Evolutionary conservation across 1,140 invertebrate genomes (phyloP).

Genomic region (Xylocopa sonorina): DNA sequence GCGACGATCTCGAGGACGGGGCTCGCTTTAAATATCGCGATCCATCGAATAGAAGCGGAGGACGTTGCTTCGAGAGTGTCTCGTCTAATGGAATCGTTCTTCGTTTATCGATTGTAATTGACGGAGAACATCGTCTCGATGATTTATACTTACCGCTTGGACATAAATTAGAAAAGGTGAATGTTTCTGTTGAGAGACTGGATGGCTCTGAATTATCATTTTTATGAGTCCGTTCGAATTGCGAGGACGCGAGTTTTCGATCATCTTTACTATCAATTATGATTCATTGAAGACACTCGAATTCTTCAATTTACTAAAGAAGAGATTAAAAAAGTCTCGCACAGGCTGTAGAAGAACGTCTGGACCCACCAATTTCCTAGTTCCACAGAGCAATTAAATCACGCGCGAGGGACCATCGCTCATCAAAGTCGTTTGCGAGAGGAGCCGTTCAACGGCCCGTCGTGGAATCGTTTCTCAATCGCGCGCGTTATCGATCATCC

Average conservation of each 20-base stretch:
- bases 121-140: not conserved
- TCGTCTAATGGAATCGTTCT: conserved; percentile 5
- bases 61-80: not conserved
- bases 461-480: not conserved
- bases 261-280: too few species aligned
- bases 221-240: too few species aligned
- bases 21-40: conserved; percentile 5
- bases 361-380: too few species aligned
- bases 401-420: not conserved
- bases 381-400: not conserved
- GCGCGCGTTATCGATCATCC: not conserved
- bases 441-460: not conserved
- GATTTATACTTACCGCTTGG: not conserved
- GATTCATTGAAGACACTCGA: too few species aligned
- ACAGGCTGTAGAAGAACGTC: not conserved
- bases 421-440: not conserved
- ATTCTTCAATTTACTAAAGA: too few species aligned
- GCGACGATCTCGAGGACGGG: not conserved
- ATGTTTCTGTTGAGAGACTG: not conserved
- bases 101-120: conserved; percentile 10
- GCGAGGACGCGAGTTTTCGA: too few species aligned
- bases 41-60: not conserved
- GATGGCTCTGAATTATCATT: not conserved
- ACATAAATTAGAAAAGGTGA: not conserved
- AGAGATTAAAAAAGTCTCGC: not conserved